Evolutionary conservation across 2,113 vertebrate genomes (phyloP).

Genomic region (Pitta sordida): DNA sequence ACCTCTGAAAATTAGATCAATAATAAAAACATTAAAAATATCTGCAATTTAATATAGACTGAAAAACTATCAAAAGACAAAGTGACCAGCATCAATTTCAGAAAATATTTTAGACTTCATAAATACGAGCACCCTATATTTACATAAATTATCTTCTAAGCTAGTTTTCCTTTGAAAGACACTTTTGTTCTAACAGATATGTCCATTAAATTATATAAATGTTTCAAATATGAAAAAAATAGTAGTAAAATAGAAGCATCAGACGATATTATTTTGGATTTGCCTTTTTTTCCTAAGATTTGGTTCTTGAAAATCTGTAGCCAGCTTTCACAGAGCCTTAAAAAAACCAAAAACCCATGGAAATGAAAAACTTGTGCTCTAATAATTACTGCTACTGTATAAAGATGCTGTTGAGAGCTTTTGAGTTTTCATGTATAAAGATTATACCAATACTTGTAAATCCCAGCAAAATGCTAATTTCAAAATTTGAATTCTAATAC

Average conservation of each 20-base stretch:
- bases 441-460: slow-evolving; percentile 20
- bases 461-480: slow-evolving; percentile 35
- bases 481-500: slow-evolving; percentile 26
- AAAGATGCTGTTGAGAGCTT: slow-evolving; percentile 15
- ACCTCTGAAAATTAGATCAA: slow-evolving; percentile 59
- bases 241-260: slow-evolving; percentile 61
- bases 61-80: slow-evolving; percentile 72
- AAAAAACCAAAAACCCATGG: not conserved
- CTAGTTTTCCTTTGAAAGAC: slow-evolving; percentile 52
- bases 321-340: slow-evolving; percentile 21
- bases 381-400: not conserved
- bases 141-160: slow-evolving; percentile 69
- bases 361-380: slow-evolving; percentile 15
- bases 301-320: slow-evolving; percentile 44
- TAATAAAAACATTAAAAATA: slow-evolving; percentile 70
- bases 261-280: slow-evolving; percentile 32
- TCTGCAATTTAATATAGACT: slow-evolving; percentile 63
- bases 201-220: slow-evolving; percentile 62
- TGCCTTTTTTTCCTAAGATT: slow-evolving; percentile 36
- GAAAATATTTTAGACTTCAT: slow-evolving; percentile 71
- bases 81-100: slow-evolving; percentile 64
- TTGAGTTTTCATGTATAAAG: slow-evolving; percentile 14
- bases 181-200: slow-evolving; percentile 53
- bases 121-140: slow-evolving; percentile 70
- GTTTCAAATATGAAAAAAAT: slow-evolving; percentile 54